Conservation (phyloP, 2,797 vertebrate genomes). For the Melanotaenia parkinsoni region DNA sequence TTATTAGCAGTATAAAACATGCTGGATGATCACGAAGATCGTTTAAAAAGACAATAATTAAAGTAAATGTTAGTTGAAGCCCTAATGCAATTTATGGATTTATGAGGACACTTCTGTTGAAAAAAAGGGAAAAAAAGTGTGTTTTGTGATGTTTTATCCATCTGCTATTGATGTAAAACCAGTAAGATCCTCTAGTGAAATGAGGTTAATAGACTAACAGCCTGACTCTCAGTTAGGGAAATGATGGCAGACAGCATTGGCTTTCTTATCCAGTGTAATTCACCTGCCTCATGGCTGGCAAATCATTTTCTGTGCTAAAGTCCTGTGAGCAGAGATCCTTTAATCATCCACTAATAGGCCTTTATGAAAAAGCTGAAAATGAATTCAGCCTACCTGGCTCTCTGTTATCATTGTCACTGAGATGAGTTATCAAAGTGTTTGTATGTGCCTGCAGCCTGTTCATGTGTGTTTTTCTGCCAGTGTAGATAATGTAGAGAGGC, state of each 20-base stretch:
- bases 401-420: constrained; percentile 74
- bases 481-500: constrained; percentile 54
- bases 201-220: constrained; percentile 77
- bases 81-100: constrained; percentile 12
- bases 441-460: constrained; percentile 49
- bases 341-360: constrained; percentile 82
- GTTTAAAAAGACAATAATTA: constrained; percentile 3
- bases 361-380: constrained; percentile 81
- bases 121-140: constrained; percentile 14
- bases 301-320: constrained; percentile 71
- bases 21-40: constrained; percentile 3
- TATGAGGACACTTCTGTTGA: constrained; percentile 26
- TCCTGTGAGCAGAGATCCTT: constrained; percentile 76
- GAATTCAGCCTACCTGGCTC: constrained; percentile 77
- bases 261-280: constrained; percentile 76
- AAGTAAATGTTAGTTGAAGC: constrained; percentile 23
- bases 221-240: constrained; percentile 68
- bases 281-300: constrained; percentile 70
- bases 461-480: constrained; percentile 32
- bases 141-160: constrained; percentile 34
- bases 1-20: not conserved
- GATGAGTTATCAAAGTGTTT: constrained; percentile 77
- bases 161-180: constrained; percentile 62
- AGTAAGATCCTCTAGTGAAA: constrained; percentile 63
- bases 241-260: constrained; percentile 72